These are phyloP conservation scores for Hippocampus mohnikei DNA, from an alignment of 2,113 vertebrate species.

Conservation along the genomic window DNA sequence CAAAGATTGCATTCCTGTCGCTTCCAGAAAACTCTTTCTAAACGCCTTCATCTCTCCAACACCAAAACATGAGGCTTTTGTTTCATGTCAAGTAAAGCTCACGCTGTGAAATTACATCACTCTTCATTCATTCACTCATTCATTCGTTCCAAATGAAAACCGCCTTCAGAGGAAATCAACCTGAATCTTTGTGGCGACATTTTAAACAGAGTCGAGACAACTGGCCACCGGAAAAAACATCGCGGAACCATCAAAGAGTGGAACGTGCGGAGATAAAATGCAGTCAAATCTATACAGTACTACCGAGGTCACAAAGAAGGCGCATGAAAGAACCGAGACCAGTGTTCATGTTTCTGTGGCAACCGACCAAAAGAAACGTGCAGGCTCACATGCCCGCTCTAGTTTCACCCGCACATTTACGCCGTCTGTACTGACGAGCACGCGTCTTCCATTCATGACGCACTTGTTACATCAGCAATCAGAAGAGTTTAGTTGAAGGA, in stretches of 20 bases:
- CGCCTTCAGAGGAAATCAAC: background rate
- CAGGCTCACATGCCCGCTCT: background rate
- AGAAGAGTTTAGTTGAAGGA: too few relatives aligned
- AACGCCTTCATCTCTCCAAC: background rate
- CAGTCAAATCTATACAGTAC: slow-evolving; percentile 18
- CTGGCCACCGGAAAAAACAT: slow-evolving; percentile 14
- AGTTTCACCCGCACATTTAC: background rate
- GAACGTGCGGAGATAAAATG: slow-evolving; percentile 17
- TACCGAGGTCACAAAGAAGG: slow-evolving; percentile 2
- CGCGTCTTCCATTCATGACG: background rate
- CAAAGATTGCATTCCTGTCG: background rate
- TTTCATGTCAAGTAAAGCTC: background rate
- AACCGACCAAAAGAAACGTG: slow-evolving; percentile 6
- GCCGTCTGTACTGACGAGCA: background rate
- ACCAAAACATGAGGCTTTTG: background rate
- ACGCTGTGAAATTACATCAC: background rate
- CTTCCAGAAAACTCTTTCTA: background rate
- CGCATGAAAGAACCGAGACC: slow-evolving; percentile 13
- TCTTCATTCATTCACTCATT: background rate
- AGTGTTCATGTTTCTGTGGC: slow-evolving; percentile 16
- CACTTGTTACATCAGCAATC: too few relatives aligned
- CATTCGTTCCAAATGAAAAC: background rate
- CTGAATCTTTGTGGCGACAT: background rate
- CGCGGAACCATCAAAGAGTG: slow-evolving; percentile 11
- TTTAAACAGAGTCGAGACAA: background rate